Evolutionary conservation across 2,888 invertebrate species (phyloP).

Genomic region (Drosophila pseudotalamancana): DNA sequence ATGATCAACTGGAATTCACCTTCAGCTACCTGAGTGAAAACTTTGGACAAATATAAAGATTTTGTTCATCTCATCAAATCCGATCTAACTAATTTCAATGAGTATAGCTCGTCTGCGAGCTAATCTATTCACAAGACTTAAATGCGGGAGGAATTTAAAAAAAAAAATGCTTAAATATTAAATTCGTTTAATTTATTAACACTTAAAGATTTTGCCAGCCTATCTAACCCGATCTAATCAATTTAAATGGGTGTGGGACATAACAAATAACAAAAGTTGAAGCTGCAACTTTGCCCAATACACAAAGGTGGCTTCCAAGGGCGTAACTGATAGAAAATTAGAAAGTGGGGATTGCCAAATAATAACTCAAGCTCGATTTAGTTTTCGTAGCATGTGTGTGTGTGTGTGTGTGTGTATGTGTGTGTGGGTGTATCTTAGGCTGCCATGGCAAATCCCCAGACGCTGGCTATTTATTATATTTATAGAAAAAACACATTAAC

Average conservation of each 20-base stretch:
- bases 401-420: neutral
- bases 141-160: too few relatives aligned
- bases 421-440: conserved; percentile 1
- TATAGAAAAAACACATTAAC: conserved; percentile 73
- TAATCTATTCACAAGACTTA: too few relatives aligned
- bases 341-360: neutral
- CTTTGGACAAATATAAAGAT: too few relatives aligned
- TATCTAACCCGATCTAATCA: neutral
- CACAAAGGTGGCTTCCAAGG: neutral
- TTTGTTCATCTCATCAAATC: too few relatives aligned
- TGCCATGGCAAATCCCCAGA: conserved; percentile 40
- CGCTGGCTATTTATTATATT: conserved; percentile 55
- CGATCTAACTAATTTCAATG: too few relatives aligned
- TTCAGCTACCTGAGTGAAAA: too few relatives aligned
- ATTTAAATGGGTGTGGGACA: neutral
- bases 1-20: too few relatives aligned
- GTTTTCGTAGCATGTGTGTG: conserved; percentile 23
- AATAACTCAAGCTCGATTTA: conserved; percentile 46
- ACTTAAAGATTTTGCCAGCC: neutral
- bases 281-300: conserved; percentile 22
- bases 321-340: neutral
- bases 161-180: too few relatives aligned
- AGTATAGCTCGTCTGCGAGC: too few relatives aligned
- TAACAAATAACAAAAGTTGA: conserved; percentile 35
- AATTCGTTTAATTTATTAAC: too few relatives aligned